Evolutionary conservation across 2,113 vertebrate species (phyloP).

Genomic region (Onychostruthus taczanowskii): DNA sequence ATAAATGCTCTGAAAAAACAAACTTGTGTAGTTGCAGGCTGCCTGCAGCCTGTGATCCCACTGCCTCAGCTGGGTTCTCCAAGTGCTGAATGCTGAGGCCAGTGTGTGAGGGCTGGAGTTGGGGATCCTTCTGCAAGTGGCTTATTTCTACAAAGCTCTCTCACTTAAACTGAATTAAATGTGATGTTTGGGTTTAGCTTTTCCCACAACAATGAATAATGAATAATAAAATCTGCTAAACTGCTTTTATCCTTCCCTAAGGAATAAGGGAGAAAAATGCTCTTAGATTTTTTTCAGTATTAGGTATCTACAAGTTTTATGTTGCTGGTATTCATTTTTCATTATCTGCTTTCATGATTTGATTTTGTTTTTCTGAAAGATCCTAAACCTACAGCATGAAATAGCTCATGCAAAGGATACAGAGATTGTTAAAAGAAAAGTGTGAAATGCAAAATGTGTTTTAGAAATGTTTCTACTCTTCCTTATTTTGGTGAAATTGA

Average conservation of each 20-base stretch:
- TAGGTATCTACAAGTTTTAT: background rate
- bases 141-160: background rate
- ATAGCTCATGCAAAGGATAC: background rate
- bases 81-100: background rate
- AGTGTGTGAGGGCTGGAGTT: background rate
- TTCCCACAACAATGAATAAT: background rate
- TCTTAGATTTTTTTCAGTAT: background rate
- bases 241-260: background rate
- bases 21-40: background rate
- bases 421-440: background rate
- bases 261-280: background rate
- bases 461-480: background rate
- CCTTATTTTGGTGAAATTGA: background rate
- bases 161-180: background rate
- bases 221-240: background rate
- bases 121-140: background rate
- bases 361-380: background rate
- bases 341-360: background rate
- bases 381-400: accelerated
- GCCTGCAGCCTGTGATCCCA: background rate
- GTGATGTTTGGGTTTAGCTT: background rate
- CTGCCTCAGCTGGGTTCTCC: background rate
- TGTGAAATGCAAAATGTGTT: background rate
- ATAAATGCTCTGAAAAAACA: background rate
- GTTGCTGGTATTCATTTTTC: background rate